Conservation (phyloP, 2,113 vertebrate species). For the Corythoichthys haematopterus region DNA sequence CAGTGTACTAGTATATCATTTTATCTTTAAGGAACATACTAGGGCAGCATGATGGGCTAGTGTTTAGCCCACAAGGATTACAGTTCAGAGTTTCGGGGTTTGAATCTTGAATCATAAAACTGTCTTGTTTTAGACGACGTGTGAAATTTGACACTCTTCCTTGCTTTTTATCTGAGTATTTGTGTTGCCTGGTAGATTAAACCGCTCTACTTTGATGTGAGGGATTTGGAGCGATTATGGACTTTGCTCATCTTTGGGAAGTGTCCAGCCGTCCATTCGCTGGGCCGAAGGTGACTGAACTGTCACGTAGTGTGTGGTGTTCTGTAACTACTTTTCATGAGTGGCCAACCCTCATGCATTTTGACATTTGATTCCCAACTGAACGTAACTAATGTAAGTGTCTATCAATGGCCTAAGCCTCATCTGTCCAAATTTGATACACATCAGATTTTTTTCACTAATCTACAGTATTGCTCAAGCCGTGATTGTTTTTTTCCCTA, state of each 20-base stretch:
- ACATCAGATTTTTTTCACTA: too few relatives aligned
- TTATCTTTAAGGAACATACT: not conserved
- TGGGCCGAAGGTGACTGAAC: not conserved
- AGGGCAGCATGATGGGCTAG: not conserved
- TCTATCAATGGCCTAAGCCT: too few relatives aligned
- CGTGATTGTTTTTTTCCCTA: too few relatives aligned
- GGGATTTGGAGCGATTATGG: constrained; percentile 5
- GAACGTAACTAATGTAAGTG: too few relatives aligned
- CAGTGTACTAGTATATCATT: not conserved
- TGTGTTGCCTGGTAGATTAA: not conserved
- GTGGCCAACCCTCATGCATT: not conserved
- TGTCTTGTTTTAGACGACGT: not conserved
- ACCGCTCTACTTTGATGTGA: not conserved
- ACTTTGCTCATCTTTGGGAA: too few relatives aligned
- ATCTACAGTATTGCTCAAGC: too few relatives aligned
- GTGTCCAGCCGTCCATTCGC: too few relatives aligned
- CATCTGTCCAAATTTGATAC: too few relatives aligned
- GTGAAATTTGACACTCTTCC: not conserved
- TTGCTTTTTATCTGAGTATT: not conserved
- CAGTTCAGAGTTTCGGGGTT: not conserved
- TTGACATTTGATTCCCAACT: too few relatives aligned
- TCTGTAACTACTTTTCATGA: too few relatives aligned
- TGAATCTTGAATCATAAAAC: not conserved
- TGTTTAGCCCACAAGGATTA: not conserved
- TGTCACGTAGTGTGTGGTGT: too few relatives aligned